These are phyloP conservation scores for Rhopalosiphum padi DNA, from an alignment of 1,140 invertebrate species.

Conservation along the genomic window DNA sequence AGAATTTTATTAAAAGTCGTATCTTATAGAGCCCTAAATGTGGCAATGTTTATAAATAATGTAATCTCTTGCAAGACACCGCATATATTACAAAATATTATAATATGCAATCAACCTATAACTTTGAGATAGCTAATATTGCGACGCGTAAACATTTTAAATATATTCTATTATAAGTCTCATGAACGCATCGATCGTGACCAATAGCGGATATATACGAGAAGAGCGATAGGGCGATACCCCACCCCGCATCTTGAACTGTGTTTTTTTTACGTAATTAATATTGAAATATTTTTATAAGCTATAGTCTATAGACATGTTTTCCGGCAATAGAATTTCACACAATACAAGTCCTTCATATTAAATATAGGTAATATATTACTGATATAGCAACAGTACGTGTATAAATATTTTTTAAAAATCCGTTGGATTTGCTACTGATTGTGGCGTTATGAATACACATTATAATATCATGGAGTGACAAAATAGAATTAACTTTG, in stretches of 20 bases:
- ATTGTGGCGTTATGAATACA: no score
- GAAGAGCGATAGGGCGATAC: not conserved
- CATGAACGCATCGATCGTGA: not conserved
- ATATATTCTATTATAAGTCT: not conserved
- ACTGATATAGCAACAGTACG: no score
- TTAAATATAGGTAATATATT: no score
- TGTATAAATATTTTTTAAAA: no score
- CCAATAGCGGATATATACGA: not conserved
- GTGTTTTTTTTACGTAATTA: not conserved
- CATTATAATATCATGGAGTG: no score
- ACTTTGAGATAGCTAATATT: not conserved
- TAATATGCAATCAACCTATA: not conserved
- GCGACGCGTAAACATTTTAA: not conserved
- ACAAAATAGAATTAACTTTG: no score
- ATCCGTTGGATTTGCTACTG: no score
- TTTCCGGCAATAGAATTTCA: no score
- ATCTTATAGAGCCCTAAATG: not conserved
- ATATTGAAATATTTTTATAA: no score
- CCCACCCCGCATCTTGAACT: not conserved
- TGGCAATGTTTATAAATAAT: not conserved
- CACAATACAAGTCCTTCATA: no score
- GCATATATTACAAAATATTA: not conserved
- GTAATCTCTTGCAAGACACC: not conserved
- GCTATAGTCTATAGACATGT: no score
- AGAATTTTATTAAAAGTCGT: not conserved